Evolutionary conservation across 2,113 vertebrate genomes (phyloP), one percentile per base, ranked within the genome.

Genomic region (Corynorhinus townsendii): DNA sequence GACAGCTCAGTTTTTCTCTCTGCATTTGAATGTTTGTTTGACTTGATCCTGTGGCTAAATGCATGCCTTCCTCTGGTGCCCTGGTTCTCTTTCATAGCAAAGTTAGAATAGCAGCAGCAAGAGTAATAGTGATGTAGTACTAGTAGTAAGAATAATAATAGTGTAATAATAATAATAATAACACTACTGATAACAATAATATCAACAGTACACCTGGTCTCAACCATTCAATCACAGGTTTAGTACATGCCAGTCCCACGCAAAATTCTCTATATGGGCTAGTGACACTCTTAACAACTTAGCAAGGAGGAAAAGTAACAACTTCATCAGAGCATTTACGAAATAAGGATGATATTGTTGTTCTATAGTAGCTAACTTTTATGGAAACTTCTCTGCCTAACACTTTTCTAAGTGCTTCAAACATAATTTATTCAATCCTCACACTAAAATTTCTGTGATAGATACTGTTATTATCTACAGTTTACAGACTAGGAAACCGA

Each of bases 71-170:
- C 12, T 64, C 66, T 79, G 73, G 30, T 45, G 22, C 49, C 28
- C 16, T 43, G 75, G 43, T 14, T 17, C 66, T 75, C 80, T 49
- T 35, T 24, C 7, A 28, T 22, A 80, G 33, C 11, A 30, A 71
- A 12, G 5, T 17, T 71, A 69, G 35, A 75, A 68, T 11, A 77
- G 38, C 80, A 79, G 30, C 2, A 35, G 17, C 0, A 38, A 40
- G 0, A 52, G 3, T 40, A 22, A 3, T 2, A 26, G 35, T 54
- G 12, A 22, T 28, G 1, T 24, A 17, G 16, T 20, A 43, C 1
- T 19, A 69, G 16, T 30, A 47, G 5, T 43, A 52, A 7, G 14
- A n/a, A 40, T 52, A 40, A 7, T 49, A 43, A 4, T 59, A 45
- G 4, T 59, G 2, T 43, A 62, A 4, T 8, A 45, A 28, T 24